Percentiles rank a stretch among this genome's conserved stretches.
phyloP scores from a whole-genome alignment of 2,113 vertebrate genomes.

The Megaleporinus macrocephalus region DNA sequence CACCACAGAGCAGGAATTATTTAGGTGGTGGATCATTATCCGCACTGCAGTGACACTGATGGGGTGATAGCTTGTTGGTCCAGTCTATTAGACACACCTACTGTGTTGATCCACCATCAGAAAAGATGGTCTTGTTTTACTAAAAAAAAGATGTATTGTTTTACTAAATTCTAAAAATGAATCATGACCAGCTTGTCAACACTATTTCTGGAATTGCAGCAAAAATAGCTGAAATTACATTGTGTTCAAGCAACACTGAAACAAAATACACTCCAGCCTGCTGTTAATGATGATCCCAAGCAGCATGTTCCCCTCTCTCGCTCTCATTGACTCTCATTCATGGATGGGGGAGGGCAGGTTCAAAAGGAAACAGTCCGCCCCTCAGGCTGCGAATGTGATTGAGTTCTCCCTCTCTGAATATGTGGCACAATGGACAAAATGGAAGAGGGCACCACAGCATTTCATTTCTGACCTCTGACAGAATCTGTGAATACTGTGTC shows the following conservation, averaged over 20 bases:
- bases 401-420: slow-evolving; percentile 31
- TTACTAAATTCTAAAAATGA: no score
- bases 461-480: slow-evolving; percentile 27
- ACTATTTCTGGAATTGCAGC: not conserved
- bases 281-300: not conserved
- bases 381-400: slow-evolving; percentile 42
- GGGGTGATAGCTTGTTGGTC: no score
- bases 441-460: slow-evolving; percentile 5
- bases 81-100: no score
- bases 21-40: no score
- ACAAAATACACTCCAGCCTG: not conserved
- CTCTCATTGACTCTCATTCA: not conserved
- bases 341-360: slow-evolving; percentile 33
- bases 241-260: not conserved
- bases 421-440: slow-evolving; percentile 26
- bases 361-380: slow-evolving; percentile 40
- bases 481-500: not conserved
- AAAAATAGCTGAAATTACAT: not conserved
- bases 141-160: no score
- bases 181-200: no score
- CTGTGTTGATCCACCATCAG: no score
- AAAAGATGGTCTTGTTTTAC: no score
- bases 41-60: no score
- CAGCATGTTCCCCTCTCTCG: not conserved
- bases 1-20: no score